These are phyloP conservation scores for Platycnemis pennipes DNA, from an alignment of 2,888 invertebrate species.

Conservation along the genomic window DNA sequence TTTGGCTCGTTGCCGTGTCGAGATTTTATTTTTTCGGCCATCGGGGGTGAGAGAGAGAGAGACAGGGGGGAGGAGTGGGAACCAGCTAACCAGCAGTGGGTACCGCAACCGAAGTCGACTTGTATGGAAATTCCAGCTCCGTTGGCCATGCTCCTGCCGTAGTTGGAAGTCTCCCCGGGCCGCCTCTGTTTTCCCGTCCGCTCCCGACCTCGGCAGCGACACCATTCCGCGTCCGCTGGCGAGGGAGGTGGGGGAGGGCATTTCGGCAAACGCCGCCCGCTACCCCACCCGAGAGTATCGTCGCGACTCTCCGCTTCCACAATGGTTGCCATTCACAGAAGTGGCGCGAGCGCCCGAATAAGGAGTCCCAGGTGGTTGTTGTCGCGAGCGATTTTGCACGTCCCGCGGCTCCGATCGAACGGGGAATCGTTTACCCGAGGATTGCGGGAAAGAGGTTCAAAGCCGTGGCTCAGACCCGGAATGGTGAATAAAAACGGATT, in stretches of 20 bases:
- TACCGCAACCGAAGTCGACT: constrained; percentile 37
- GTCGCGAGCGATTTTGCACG: not conserved
- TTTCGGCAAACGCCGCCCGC: not conserved
- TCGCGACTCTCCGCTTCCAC: not conserved
- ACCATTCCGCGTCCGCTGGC: not conserved
- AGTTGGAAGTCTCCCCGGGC: not conserved
- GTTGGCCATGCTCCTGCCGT: constrained; percentile 7
- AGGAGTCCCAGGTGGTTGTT: not conserved
- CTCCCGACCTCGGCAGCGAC: constrained; percentile 22
- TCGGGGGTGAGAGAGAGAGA: not conserved
- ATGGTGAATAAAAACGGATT: too few relatives aligned
- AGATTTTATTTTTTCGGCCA: not conserved
- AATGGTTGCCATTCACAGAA: not conserved
- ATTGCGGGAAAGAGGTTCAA: too few relatives aligned
- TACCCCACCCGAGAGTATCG: not conserved
- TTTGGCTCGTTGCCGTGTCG: not conserved
- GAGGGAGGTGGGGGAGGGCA: not conserved
- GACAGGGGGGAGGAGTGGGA: too few relatives aligned
- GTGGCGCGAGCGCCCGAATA: not conserved
- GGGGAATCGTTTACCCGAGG: too few relatives aligned
- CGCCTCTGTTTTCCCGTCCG: not conserved
- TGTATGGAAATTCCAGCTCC: constrained; percentile 46
- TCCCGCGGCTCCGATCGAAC: not conserved
- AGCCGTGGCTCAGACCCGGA: too few relatives aligned
- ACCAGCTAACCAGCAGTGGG: too few relatives aligned